These are phyloP conservation scores for Trachemys scripta DNA, from an alignment of 2,113 vertebrate species.

Conservation along the genomic window DNA sequence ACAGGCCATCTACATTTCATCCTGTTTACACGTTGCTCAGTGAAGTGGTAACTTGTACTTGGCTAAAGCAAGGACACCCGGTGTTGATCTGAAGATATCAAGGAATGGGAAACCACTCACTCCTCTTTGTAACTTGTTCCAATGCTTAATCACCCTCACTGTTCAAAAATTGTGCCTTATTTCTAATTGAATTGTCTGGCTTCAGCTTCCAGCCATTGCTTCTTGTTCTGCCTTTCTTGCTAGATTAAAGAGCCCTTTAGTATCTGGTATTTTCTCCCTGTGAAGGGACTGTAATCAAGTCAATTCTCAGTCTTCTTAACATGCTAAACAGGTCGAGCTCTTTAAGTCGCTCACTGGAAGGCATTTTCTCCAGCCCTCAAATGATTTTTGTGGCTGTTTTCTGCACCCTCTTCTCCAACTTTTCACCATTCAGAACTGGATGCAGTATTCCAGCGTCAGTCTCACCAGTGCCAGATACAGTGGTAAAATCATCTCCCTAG, in stretches of 20 bases:
- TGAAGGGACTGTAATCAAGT: background rate
- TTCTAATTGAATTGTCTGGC: fast-evolving
- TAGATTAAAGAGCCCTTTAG: background rate
- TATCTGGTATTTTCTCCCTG: fast-evolving
- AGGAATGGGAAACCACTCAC: fast-evolving
- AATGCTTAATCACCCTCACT: fast-evolving
- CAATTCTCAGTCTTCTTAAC: background rate
- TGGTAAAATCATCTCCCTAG: background rate
- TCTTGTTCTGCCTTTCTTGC: background rate
- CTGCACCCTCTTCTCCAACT: background rate
- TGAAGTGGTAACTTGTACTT: fast-evolving
- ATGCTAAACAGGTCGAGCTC: background rate
- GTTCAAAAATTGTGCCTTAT: background rate
- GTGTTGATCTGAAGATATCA: fast-evolving
- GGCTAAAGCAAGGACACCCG: background rate
- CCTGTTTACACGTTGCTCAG: fast-evolving
- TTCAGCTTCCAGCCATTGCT: background rate
- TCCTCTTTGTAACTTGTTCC: background rate
- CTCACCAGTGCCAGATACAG: background rate
- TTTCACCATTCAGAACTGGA: fast-evolving
- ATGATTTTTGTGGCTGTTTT: background rate
- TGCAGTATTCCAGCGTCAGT: background rate
- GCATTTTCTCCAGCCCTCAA: background rate
- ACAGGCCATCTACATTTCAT: background rate
- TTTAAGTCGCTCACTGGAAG: fast-evolving